phyloP scores from a whole-genome alignment of 2,888 invertebrate genomes.

The Ctena decussata region DNA sequence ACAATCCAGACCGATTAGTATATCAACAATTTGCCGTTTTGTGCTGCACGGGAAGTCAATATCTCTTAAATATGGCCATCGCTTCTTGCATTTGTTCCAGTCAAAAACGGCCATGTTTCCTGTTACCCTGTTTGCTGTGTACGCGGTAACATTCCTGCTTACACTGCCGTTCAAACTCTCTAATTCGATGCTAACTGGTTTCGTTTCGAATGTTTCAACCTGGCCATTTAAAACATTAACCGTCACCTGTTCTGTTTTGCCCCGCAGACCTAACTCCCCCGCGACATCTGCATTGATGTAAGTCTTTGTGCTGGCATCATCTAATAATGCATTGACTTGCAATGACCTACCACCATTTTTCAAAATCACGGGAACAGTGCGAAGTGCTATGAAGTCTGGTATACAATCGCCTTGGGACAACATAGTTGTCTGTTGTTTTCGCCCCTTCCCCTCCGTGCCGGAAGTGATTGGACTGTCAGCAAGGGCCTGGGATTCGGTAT shows the following conservation, averaged over 20 bases:
- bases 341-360: no score
- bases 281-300: no score
- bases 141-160: neutral
- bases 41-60: constrained; percentile 14
- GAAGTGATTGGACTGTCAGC: no score
- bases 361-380: constrained; percentile 52
- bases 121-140: constrained; percentile 42
- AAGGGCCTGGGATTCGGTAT: no score
- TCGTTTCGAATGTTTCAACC: no score
- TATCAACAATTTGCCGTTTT: neutral
- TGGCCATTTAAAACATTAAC: constrained; percentile 35
- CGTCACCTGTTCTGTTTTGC: constrained; percentile 16
- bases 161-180: no score
- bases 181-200: no score
- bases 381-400: constrained; percentile 15
- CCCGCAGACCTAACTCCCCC: neutral
- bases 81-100: constrained; percentile 30
- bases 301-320: no score
- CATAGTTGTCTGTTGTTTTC: no score
- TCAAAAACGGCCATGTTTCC: constrained; percentile 37
- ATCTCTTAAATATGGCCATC: no score
- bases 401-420: neutral
- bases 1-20: constrained; percentile 18
- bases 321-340: no score
- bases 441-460: no score